Evolutionary conservation across 2,888 invertebrate species (phyloP).

Genomic region (Seira sanloemensis): DNA sequence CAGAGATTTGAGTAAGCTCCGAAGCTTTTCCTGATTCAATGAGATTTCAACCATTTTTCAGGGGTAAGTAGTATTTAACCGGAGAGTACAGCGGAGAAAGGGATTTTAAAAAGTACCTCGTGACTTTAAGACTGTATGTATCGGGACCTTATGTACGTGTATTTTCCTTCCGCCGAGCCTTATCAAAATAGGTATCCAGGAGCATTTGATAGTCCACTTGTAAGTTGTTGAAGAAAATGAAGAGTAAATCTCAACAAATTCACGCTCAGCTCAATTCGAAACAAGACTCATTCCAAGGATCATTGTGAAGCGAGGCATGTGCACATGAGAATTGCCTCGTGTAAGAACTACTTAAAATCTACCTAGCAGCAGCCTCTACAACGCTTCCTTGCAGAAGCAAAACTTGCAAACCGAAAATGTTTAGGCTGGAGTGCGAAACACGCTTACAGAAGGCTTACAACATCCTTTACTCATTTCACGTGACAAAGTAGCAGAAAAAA

Average conservation of each 20-base stretch:
- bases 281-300: background rate
- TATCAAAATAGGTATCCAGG: background rate
- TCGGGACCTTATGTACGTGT: too few species aligned
- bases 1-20: background rate
- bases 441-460: background rate
- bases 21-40: background rate
- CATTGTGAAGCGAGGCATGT: constrained; percentile 29
- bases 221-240: background rate
- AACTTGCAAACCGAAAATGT: background rate
- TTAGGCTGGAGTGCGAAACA: background rate
- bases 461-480: background rate
- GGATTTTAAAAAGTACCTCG: background rate
- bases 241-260: background rate
- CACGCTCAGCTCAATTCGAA: background rate
- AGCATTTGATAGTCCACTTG: background rate
- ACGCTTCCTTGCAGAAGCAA: background rate
- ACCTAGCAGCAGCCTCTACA: background rate
- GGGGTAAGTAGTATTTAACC: background rate
- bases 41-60: background rate
- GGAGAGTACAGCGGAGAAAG: background rate
- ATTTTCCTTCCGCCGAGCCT: background rate
- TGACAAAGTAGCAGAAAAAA: constrained; percentile 38
- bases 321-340: constrained; percentile 12
- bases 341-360: background rate
- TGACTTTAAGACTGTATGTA: too few species aligned